A percentile compares a stretch with the other conserved stretches of the same genome.
Conservation (phyloP, 2,797 vertebrate genomes). For the Melanotaenia boesemani region DNA sequence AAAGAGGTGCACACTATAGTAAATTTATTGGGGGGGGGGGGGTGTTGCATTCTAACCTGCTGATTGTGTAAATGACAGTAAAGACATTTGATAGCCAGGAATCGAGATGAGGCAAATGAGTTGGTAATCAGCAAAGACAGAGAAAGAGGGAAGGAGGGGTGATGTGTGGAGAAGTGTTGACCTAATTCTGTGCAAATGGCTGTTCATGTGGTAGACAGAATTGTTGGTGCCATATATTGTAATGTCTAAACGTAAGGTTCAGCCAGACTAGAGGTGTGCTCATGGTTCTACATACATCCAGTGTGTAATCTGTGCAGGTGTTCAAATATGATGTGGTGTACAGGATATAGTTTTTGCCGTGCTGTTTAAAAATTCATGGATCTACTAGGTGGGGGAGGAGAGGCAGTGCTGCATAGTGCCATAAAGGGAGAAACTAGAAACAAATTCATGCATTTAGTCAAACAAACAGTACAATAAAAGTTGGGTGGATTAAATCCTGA, state of each 20-base stretch:
- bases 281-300: slow-evolving; percentile 10
- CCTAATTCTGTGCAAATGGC: slow-evolving; percentile 84
- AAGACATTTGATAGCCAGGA: slow-evolving; percentile 43
- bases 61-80: slow-evolving; percentile 42
- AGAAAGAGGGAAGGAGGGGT: slow-evolving; percentile 64
- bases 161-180: slow-evolving; percentile 77
- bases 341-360: slow-evolving; percentile 3
- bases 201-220: slow-evolving; percentile 74
- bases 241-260: slow-evolving; percentile 56
- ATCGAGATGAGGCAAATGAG: slow-evolving; percentile 53
- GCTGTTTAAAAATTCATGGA: slow-evolving; percentile 25
- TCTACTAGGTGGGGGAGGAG: slow-evolving; percentile 31
- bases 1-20: neutral
- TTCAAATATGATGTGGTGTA: slow-evolving; percentile 25
- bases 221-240: slow-evolving; percentile 54
- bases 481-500: neutral
- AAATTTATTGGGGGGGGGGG: neutral
- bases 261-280: slow-evolving; percentile 35
- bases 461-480: slow-evolving; percentile 17
- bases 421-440: slow-evolving; percentile 9
- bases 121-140: slow-evolving; percentile 66
- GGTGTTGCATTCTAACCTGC: neutral
- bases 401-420: slow-evolving; percentile 8
- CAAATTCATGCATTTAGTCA: slow-evolving; percentile 3
- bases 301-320: slow-evolving; percentile 24